Conservation (phyloP, 2,888 invertebrate species). For the Augiades crinisus region DNA sequence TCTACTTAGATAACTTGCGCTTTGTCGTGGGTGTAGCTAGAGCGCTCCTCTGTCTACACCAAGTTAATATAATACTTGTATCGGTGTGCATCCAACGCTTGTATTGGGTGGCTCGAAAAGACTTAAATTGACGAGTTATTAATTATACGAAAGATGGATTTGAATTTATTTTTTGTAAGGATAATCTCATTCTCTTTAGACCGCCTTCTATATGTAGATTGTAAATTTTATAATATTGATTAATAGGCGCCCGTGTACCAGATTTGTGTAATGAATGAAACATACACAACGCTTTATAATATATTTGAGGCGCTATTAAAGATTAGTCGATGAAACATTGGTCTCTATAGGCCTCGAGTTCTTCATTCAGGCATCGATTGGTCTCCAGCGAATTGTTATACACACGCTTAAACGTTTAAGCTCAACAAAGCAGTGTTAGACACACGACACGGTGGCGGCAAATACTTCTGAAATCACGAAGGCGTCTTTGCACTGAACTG, state of each 20-base stretch:
- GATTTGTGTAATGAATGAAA: not conserved
- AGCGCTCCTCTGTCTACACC: not conserved
- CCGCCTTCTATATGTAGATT: slow-evolving; percentile 2
- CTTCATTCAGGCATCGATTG: not conserved
- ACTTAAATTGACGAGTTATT: not conserved
- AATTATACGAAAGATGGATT: not conserved
- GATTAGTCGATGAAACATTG: not conserved
- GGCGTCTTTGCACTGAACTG: too few relatives aligned
- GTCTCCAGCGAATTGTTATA: not conserved
- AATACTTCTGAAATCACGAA: too few relatives aligned
- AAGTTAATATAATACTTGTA: not conserved
- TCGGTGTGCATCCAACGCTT: not conserved
- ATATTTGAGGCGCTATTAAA: not conserved
- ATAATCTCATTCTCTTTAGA: slow-evolving; percentile 3
- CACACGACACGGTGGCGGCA: not conserved
- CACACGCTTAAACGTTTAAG: not conserved
- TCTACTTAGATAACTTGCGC: too few relatives aligned
- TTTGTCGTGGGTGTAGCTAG: too few relatives aligned
- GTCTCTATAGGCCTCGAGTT: not conserved
- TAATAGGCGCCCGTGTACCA: not conserved
- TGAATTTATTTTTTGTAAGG: slow-evolving; percentile 2
- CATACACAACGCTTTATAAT: not conserved
- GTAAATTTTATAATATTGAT: not conserved
- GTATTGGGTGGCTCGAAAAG: not conserved
- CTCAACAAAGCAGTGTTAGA: not conserved